These are phyloP conservation scores for Masticophis lateralis DNA, from an alignment of 2,797 vertebrate genomes.

Conservation along the genomic window DNA sequence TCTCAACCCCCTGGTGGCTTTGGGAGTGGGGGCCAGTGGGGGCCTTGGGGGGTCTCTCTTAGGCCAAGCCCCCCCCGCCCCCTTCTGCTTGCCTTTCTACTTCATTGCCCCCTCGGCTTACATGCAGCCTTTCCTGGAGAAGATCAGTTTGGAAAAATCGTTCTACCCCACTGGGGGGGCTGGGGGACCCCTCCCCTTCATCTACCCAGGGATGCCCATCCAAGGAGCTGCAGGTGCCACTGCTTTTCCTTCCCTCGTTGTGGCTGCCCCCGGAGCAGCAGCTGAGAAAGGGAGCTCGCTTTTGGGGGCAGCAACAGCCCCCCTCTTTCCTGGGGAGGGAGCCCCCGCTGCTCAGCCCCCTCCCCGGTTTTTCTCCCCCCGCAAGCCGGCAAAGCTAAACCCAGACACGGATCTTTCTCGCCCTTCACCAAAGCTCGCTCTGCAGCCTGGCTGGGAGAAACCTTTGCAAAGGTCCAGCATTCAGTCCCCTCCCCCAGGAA, in stretches of 20 bases:
- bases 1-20: slow-evolving; percentile 87
- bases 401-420: slow-evolving; percentile 41
- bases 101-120: slow-evolving; percentile 87
- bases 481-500: neutral
- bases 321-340: slow-evolving; percentile 58
- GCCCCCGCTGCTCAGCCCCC: slow-evolving; percentile 57
- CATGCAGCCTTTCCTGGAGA: slow-evolving; percentile 90
- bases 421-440: slow-evolving; percentile 54
- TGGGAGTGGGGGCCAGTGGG: slow-evolving; percentile 77
- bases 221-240: slow-evolving; percentile 66
- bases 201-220: slow-evolving; percentile 81
- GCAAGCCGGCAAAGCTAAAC: slow-evolving; percentile 29
- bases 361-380: slow-evolving; percentile 44
- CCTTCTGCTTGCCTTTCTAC: slow-evolving; percentile 94
- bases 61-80: slow-evolving; percentile 80
- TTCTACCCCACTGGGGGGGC: slow-evolving; percentile 76
- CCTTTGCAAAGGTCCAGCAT: slow-evolving; percentile 17
- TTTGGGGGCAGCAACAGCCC: slow-evolving; percentile 46
- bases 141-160: slow-evolving; percentile 85
- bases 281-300: slow-evolving; percentile 70
- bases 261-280: slow-evolving; percentile 65
- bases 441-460: slow-evolving; percentile 43
- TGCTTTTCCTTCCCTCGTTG: slow-evolving; percentile 82
- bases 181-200: slow-evolving; percentile 77
- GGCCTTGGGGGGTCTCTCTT: slow-evolving; percentile 65